Percentiles rank a stretch among this genome's conserved stretches.
These are phyloP conservation scores for Parotocinclus haroldoi DNA, from an alignment of 2,797 vertebrate genomes.

Conservation along the genomic window DNA sequence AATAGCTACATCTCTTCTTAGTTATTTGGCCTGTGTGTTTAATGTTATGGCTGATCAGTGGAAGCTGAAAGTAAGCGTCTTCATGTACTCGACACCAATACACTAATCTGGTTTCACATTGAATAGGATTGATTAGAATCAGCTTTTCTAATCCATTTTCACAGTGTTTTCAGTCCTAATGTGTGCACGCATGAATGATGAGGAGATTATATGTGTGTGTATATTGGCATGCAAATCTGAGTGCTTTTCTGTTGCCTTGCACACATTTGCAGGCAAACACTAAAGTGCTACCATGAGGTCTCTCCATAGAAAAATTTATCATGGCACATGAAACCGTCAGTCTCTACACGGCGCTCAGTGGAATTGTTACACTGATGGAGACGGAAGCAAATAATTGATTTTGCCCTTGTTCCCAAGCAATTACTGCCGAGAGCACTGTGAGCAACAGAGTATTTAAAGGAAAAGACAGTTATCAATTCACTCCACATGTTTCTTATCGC, in stretches of 20 bases:
- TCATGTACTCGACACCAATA: no score
- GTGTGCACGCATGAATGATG: no score
- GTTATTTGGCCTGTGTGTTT: no score
- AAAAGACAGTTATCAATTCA: slow-evolving; percentile 34
- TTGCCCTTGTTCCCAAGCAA: slow-evolving; percentile 21
- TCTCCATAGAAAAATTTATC: slow-evolving; percentile 36
- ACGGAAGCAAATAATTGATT: slow-evolving; percentile 43
- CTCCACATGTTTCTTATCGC: slow-evolving; percentile 34
- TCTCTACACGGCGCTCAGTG: slow-evolving; percentile 17
- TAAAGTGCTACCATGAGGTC: slow-evolving; percentile 18
- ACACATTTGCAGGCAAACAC: slow-evolving; percentile 2
- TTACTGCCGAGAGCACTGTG: background rate
- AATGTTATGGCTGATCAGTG: no score
- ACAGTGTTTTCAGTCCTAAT: no score
- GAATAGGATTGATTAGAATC: no score
- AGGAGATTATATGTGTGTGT: no score
- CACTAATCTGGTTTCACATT: no score
- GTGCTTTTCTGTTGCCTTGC: slow-evolving; percentile 2
- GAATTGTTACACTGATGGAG: slow-evolving; percentile 32
- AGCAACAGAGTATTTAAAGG: slow-evolving; percentile 16
- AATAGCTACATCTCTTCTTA: no score
- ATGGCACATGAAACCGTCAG: slow-evolving; percentile 33
- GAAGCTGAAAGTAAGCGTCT: no score
- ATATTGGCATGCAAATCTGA: no score
- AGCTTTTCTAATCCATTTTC: no score